Percentiles rank a stretch among this genome's conserved stretches.
These are phyloP conservation scores for Cyphomyrus discorhynchus DNA, from an alignment of 2,113 vertebrate species.

Conservation along the genomic window DNA sequence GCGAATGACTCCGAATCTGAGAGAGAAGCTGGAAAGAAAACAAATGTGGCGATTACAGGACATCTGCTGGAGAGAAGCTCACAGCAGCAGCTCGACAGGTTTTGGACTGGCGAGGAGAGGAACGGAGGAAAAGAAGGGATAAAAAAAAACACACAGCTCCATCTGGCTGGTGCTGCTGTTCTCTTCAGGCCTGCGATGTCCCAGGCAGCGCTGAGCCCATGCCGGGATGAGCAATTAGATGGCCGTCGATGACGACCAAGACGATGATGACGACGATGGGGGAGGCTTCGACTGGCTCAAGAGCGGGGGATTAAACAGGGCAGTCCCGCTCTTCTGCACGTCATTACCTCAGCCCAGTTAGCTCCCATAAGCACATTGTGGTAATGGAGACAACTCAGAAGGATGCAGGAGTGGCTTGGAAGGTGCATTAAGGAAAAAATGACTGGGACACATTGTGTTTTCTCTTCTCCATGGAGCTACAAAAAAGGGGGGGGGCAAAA, in stretches of 20 bases:
- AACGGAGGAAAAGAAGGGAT: neutral
- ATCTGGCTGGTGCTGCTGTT: neutral
- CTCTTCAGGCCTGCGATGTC: neutral
- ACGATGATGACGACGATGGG: neutral
- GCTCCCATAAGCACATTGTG: slow-evolving; percentile 56
- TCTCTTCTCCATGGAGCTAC: slow-evolving; percentile 52
- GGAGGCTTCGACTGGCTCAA: neutral
- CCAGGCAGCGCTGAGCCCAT: neutral
- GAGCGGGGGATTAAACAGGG: neutral
- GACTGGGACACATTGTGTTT: slow-evolving; percentile 54
- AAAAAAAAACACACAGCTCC: neutral
- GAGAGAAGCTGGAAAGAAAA: neutral
- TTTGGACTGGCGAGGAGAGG: neutral
- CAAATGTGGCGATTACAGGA: neutral
- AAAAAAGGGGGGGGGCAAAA: slow-evolving; percentile 35
- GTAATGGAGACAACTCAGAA: slow-evolving; percentile 64
- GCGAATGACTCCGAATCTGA: neutral
- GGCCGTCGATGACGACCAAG: neutral
- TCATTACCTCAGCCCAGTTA: slow-evolving; percentile 52
- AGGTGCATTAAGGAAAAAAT: slow-evolving; percentile 59
- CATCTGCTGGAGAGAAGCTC: neutral
- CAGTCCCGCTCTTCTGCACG: slow-evolving; percentile 20
- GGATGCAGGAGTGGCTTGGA: slow-evolving; percentile 60
- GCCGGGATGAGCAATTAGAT: neutral
- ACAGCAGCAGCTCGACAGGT: neutral